Conservation (phyloP, 2,888 invertebrate species). For the Peribatodes rhomboidaria region DNA sequence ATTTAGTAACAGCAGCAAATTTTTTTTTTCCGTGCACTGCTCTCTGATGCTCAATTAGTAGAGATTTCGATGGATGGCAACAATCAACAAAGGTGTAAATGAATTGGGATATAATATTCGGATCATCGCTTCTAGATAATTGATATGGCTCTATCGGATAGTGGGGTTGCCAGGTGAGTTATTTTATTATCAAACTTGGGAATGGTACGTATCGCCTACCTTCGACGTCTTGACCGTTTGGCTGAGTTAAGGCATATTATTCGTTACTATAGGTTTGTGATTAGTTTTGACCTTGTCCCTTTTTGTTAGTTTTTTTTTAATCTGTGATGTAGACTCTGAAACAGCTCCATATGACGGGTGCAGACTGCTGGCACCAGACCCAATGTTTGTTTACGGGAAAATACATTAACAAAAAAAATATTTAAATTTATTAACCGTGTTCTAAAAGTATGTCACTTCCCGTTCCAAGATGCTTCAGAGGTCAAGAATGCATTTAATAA, state of each 20-base stretch:
- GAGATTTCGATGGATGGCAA: too few relatives aligned
- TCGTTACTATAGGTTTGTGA: background rate
- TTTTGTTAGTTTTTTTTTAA: background rate
- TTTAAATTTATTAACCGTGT: background rate
- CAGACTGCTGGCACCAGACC: background rate
- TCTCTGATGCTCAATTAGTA: too few relatives aligned
- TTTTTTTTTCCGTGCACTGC: too few relatives aligned
- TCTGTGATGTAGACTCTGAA: background rate
- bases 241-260: background rate
- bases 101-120: too few relatives aligned
- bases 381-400: background rate
- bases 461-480: slow-evolving; percentile 53
- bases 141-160: background rate
- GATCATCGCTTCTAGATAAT: too few relatives aligned
- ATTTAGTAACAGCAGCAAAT: too few relatives aligned
- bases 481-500: slow-evolving; percentile 56
- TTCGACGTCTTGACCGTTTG: background rate
- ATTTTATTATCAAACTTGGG: too few relatives aligned
- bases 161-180: background rate
- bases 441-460: slow-evolving; percentile 55
- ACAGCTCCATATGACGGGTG: background rate
- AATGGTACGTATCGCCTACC: too few relatives aligned
- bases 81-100: too few relatives aligned
- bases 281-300: background rate
- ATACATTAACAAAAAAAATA: background rate